Percentiles rank a stretch among this genome's conserved stretches.
Conservation (phyloP, 2,888 invertebrate genomes). For the Epiblema foenella region DNA sequence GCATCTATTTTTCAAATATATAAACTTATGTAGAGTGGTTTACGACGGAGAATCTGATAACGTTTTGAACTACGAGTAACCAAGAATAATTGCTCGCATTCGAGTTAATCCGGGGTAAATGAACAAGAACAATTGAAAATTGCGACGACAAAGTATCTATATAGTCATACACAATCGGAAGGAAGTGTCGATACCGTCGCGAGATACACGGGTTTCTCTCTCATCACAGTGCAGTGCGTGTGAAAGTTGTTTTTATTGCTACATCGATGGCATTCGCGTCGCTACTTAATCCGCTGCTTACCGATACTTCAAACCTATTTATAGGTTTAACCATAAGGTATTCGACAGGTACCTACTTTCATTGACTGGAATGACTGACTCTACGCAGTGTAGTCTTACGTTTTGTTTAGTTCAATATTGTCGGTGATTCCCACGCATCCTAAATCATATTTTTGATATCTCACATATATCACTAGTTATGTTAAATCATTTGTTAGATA, state of each 20-base stretch:
- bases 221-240: conserved; percentile 57
- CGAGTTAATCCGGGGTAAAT: conserved; percentile 7
- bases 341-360: not conserved
- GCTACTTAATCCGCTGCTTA: conserved; percentile 38
- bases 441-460: not conserved
- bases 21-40: too few species aligned
- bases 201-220: conserved; percentile 65
- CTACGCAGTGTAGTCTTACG: not conserved
- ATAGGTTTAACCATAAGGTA: conserved; percentile 2
- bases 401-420: not conserved
- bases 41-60: conserved; percentile 5
- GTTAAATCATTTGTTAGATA: not conserved
- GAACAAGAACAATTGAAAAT: conserved; percentile 12
- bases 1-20: too few species aligned
- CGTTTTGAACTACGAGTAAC: conserved; percentile 1
- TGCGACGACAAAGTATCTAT: conserved; percentile 7
- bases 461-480: not conserved
- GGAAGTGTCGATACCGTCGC: conserved; percentile 58
- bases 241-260: conserved; percentile 79
- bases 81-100: not conserved
- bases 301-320: conserved; percentile 32
- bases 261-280: conserved; percentile 52
- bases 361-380: conserved; percentile 1
- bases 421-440: not conserved
- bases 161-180: conserved; percentile 57